Evolutionary conservation across 2,797 vertebrate species (phyloP), one percentile per base, ranked within the genome.

Genomic region (Lepilemur ruficaudatus): DNA sequence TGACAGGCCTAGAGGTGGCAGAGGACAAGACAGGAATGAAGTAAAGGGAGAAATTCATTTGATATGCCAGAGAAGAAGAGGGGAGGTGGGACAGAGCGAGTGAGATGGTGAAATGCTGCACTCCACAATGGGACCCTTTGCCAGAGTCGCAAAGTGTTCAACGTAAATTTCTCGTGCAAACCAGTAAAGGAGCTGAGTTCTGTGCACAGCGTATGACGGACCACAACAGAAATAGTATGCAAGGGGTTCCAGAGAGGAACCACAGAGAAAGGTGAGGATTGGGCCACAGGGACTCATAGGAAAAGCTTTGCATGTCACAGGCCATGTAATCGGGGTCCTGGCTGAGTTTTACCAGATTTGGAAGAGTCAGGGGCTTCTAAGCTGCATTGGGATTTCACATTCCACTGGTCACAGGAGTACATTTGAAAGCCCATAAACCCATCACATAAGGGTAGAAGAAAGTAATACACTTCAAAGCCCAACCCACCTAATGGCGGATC

Each of bases 11-110:
- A 13, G 1, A 30, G 55, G 28, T 5, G 22, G 10, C 76, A 82
- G 32, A 76, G 48, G 43, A 52, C 10, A 63, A 67, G 8, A 70
- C 0, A 48, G 14, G 13, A 50, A 55, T 5, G 15, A 73, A 28
- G 1, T 28, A 23, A 90, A 52, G 50, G 30, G 46, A 87, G 25
- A 79, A 20, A 69, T 50, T 23, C 7, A 41, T 57, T 9, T 25
- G 61, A 81, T 12, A 3, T 41, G 12, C 8, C 35, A 11, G 18
- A 81, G 67, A 72, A 10, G 41, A 80, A 61, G 38, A 48, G n/a
- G 7, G 5, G 7, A 76, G 20, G 15, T 0, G 0, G n/a, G 1
- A 81, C 2, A 7, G 4, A 61, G 25, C 0, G 0, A 30, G n/a
- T 5, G 80, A 79, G 11, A 65, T 17, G 10, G 52, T n/a, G 4